Percentiles rank a stretch among this genome's conserved stretches.
phyloP scores from a whole-genome alignment of 2,113 vertebrate genomes.

The Phycodurus eques region DNA sequence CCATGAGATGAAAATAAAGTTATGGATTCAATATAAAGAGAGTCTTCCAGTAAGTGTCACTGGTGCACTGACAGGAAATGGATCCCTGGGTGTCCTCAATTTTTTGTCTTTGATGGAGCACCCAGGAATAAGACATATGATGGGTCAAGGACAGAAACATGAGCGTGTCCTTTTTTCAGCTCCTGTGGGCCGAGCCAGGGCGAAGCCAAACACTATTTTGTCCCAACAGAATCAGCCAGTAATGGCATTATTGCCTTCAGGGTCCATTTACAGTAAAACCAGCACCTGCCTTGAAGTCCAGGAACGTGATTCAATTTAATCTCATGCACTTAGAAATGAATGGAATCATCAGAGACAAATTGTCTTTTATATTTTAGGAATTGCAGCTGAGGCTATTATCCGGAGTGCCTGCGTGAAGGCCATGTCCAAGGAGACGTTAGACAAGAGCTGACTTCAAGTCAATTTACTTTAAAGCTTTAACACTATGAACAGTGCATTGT shows the following conservation, averaged over 20 bases:
- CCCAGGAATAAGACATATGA: constrained; percentile 29
- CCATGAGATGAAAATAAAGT: constrained; percentile 1
- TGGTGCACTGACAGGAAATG: constrained; percentile 18
- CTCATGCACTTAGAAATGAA: constrained; percentile 53
- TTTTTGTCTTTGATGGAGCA: constrained; percentile 39
- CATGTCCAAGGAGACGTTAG: constrained; percentile 27
- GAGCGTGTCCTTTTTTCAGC: constrained; percentile 5
- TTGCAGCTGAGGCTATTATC: constrained; percentile 43
- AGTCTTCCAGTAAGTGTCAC: constrained; percentile 19
- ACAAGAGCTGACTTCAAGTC: constrained; percentile 10
- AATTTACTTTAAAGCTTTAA: constrained; percentile 7
- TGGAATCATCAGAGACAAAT: constrained; percentile 61
- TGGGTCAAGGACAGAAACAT: constrained; percentile 29
- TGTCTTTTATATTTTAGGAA: constrained; percentile 44
- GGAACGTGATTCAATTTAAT: constrained; percentile 60
- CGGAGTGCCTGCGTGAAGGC: constrained; percentile 30
- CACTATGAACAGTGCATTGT: background rate
- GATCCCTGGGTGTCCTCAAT: constrained; percentile 25
- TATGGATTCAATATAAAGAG: background rate
- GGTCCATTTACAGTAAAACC: constrained; percentile 56
- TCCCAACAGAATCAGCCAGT: constrained; percentile 46
- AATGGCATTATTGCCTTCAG: constrained; percentile 52
- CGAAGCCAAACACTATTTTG: constrained; percentile 42
- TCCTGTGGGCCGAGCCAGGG: constrained; percentile 27
- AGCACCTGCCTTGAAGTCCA: constrained; percentile 43